Percentiles rank a stretch among this genome's conserved stretches.
Conservation (phyloP, 2,113 vertebrate species). For the Motacilla tschutschensis region DNA sequence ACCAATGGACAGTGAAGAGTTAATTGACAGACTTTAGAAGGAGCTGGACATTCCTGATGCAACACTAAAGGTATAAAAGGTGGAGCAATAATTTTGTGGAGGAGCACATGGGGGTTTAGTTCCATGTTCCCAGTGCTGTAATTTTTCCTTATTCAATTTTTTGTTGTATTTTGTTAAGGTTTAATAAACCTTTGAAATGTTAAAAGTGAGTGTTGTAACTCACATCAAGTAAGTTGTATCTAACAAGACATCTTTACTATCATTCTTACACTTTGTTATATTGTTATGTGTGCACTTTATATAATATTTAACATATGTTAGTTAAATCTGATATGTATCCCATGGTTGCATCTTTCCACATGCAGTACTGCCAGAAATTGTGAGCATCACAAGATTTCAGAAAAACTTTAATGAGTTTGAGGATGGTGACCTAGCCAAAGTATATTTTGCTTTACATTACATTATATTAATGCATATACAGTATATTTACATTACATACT, state of each 20-base stretch:
- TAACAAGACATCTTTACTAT: not conserved
- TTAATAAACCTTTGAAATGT: not conserved
- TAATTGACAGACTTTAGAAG: too few relatives aligned
- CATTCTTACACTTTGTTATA: not conserved
- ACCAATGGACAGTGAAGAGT: too few relatives aligned
- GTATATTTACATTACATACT: too few relatives aligned
- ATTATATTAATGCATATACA: too few relatives aligned
- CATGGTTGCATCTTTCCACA: not conserved
- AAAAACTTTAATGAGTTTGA: not conserved
- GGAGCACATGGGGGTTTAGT: not conserved
- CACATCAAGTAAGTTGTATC: not conserved
- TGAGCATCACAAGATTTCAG: not conserved
- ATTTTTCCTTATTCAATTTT: too few relatives aligned
- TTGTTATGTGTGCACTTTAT: not conserved
- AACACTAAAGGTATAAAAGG: too few relatives aligned
- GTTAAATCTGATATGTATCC: not conserved
- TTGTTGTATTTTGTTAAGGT: too few relatives aligned
- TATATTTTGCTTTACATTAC: not conserved
- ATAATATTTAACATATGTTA: not conserved
- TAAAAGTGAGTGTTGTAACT: not conserved
- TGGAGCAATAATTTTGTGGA: not conserved
- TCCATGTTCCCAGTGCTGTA: too few relatives aligned
- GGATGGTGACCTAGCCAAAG: not conserved
- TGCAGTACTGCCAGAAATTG: not conserved
- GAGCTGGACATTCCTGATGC: too few relatives aligned